Percentiles rank a stretch among this genome's conserved stretches.
Conservation (phyloP, 1,140 invertebrate species). For the Conus betulinus region DNA sequence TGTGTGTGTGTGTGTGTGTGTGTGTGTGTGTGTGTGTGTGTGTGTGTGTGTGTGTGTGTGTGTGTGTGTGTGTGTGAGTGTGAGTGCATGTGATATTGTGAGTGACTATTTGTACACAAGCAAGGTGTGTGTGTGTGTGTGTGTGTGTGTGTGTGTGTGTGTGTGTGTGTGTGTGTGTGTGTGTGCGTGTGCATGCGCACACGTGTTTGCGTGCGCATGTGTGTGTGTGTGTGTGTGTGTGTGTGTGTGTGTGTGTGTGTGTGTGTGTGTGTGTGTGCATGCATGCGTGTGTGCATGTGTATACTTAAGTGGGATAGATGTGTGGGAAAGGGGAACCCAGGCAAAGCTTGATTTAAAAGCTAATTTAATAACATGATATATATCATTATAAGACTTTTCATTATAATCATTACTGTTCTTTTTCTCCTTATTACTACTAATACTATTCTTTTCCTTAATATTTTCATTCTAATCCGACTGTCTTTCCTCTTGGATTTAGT, state of each 20-base stretch:
- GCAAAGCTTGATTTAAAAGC: no score
- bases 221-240: slow-evolving; percentile 1
- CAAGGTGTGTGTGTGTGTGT: neutral
- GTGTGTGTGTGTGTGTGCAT: neutral
- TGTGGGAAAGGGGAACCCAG: no score
- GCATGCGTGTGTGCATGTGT: neutral
- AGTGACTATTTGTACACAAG: neutral
- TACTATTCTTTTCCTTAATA: no score
- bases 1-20: no score
- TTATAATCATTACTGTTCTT: no score
- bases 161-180: no score
- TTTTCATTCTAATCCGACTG: no score
- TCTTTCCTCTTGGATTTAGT: no score
- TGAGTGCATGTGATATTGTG: neutral
- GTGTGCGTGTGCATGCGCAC: no score
- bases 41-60: neutral
- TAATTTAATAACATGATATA: neutral
- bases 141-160: no score
- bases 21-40: neutral
- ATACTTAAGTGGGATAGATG: neutral
- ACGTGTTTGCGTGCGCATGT: neutral
- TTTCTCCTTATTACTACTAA: no score
- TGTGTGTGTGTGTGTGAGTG: neutral
- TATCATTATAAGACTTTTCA: neutral
- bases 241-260: slow-evolving; percentile 10